A percentile compares a stretch with the other conserved stretches of the same genome.
Conservation (phyloP, 2,888 invertebrate species). For the Tipula unca region DNA sequence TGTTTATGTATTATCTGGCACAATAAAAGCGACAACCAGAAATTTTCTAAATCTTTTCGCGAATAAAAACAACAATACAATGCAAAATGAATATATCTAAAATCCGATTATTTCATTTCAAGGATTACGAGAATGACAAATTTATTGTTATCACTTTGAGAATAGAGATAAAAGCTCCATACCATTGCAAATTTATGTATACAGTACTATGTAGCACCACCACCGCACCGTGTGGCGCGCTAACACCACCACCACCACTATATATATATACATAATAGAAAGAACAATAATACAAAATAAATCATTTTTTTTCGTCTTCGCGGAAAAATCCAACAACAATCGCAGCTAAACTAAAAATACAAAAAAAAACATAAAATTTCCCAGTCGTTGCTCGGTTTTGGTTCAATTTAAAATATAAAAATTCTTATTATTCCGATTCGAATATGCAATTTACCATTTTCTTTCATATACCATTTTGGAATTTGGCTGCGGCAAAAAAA, state of each 20-base stretch:
- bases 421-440: not conserved
- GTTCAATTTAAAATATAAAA: not conserved
- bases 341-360: not conserved
- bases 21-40: not conserved
- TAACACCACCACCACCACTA: not conserved
- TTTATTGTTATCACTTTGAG: slow-evolving; percentile 25
- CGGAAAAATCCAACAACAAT: not conserved
- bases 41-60: not conserved
- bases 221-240: not conserved
- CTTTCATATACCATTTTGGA: not conserved
- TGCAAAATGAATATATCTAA: not conserved
- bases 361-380: not conserved
- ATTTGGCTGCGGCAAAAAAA: not conserved
- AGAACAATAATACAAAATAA: not conserved
- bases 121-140: slow-evolving; percentile 24
- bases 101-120: slow-evolving; percentile 25
- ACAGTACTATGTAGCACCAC: not conserved
- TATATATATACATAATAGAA: not conserved
- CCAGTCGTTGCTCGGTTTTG: not conserved
- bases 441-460: slow-evolving; percentile 14
- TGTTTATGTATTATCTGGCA: not conserved
- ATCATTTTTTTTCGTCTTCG: not conserved
- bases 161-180: slow-evolving; percentile 14
- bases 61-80: not conserved
- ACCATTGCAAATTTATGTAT: not conserved